Evolutionary conservation across 2,113 vertebrate species (phyloP).

Genomic region (Lonchura striata): DNA sequence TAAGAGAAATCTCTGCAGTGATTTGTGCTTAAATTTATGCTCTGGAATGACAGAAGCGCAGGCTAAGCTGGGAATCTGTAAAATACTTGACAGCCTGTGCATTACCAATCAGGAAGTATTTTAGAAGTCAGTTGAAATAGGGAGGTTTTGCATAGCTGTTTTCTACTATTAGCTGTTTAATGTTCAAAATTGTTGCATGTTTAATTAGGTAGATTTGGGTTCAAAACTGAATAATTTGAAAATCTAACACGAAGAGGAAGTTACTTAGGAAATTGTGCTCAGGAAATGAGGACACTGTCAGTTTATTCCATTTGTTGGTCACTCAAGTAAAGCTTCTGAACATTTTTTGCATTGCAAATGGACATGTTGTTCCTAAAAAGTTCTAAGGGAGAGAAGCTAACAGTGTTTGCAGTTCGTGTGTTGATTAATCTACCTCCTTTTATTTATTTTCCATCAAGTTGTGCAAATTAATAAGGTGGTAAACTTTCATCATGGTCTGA

Average conservation of each 20-base stretch:
- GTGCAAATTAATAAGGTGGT: background rate
- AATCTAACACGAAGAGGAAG: background rate
- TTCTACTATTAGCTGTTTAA: background rate
- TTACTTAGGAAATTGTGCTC: background rate
- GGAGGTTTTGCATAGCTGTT: background rate
- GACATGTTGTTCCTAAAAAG: too few species aligned
- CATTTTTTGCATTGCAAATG: accelerated
- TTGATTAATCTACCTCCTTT: background rate
- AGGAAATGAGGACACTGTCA: background rate
- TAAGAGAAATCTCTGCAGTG: background rate
- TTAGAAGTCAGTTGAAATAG: background rate
- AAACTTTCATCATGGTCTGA: background rate
- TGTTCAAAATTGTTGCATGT: background rate
- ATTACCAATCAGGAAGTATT: background rate
- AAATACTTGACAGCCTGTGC: background rate
- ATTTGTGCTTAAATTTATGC: background rate
- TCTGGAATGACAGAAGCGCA: background rate
- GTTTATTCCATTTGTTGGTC: background rate
- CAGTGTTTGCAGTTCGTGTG: background rate
- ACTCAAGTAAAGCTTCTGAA: background rate
- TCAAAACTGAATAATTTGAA: background rate
- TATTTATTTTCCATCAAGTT: background rate
- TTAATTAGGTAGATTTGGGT: background rate
- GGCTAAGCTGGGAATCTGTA: background rate
- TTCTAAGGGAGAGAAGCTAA: background rate